Evolutionary conservation across 2,113 vertebrate species (phyloP), one percentile per base, ranked within the genome.

Genomic region (Ailuropoda melanoleuca): DNA sequence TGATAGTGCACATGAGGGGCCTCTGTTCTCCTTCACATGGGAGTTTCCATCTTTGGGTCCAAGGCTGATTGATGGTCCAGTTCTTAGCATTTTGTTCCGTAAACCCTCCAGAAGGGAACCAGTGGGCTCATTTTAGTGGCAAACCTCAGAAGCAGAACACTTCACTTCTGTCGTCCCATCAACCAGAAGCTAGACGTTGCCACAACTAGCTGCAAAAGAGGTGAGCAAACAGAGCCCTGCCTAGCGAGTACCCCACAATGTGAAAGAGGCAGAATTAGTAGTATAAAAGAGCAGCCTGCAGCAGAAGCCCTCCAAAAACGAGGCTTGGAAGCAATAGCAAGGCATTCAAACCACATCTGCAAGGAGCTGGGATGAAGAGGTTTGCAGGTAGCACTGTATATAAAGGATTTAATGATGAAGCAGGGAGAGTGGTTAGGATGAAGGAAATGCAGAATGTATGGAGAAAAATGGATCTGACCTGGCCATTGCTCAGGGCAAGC

Each of bases 281-380:
- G 0, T 14, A 18, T 3, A 14, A 1, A 26, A 15, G 3, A 19
- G 24, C 19, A 80, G 34, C 34, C 37, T 62, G 2, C 8, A 18
- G 14, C 21, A 82, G 14, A 93, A 77, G 13, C 43, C 46, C 14
- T 24, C 18, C 34, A 48, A 4, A n/a, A 15, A 10, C 46, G 3
- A 23, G 3, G 14, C 19, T 50, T 3, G 56, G 50, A 9, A 8
- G 0, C n/a, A 53, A 34, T 1, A 56, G 29, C 1, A 50, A 86
- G 53, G 6, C 58, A 6, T 80, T 70, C 66, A 48, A 77, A 66
- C 4, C 19, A 4, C 11, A 29, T 11, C 29, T 58, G 72, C 29
- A 53, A 50, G 24, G 23, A 86, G 8, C 8, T 34, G 48, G 37
- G 23, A 70, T 62, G 24, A 43, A 43, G 37, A 77, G 11, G 77